Percentiles rank a stretch among this genome's conserved stretches.
phyloP scores from a whole-genome alignment of 2,888 invertebrate genomes.

The Caenorhabditis japonica region DNA sequence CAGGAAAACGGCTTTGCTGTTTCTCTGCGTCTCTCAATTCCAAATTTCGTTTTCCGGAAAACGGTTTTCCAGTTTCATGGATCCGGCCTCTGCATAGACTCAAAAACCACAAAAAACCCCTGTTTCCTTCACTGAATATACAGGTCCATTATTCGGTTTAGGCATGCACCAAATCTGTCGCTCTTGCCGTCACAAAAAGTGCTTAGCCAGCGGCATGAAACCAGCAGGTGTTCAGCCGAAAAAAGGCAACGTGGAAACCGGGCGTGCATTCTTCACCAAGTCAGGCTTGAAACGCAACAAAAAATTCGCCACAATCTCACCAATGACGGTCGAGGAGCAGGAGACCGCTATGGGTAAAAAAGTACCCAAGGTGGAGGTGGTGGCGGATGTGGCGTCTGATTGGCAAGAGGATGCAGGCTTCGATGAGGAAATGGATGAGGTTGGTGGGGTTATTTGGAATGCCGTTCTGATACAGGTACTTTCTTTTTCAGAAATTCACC shows the following conservation, averaged over 20 bases:
- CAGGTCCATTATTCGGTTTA: too few relatives aligned
- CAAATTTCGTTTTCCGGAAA: too few relatives aligned
- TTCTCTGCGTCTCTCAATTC: too few relatives aligned
- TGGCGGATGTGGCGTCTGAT: not conserved
- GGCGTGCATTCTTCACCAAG: slow-evolving; percentile 69
- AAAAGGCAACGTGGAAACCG: slow-evolving; percentile 28
- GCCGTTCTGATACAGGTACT: not conserved
- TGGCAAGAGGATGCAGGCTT: not conserved
- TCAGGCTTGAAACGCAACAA: slow-evolving; percentile 73
- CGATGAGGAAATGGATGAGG: not conserved
- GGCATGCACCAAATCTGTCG: slow-evolving; percentile 73
- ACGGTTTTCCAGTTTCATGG: too few relatives aligned
- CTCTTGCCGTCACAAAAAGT: slow-evolving; percentile 68
- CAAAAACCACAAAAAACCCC: too few relatives aligned
- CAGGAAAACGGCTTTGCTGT: too few relatives aligned
- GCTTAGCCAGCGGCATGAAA: slow-evolving; percentile 72
- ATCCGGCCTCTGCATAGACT: too few relatives aligned
- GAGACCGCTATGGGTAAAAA: slow-evolving; percentile 10
- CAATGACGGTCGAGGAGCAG: slow-evolving; percentile 37
- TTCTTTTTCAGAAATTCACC: slow-evolving; percentile 13
- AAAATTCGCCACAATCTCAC: slow-evolving; percentile 59
- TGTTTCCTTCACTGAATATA: too few relatives aligned
- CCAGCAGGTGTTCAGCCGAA: slow-evolving; percentile 65
- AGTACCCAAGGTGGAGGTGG: slow-evolving; percentile 21
- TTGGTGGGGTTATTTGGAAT: not conserved